Evolutionary conservation across 2,797 vertebrate species (phyloP).

Genomic region (Xiphophorus birchmanni): DNA sequence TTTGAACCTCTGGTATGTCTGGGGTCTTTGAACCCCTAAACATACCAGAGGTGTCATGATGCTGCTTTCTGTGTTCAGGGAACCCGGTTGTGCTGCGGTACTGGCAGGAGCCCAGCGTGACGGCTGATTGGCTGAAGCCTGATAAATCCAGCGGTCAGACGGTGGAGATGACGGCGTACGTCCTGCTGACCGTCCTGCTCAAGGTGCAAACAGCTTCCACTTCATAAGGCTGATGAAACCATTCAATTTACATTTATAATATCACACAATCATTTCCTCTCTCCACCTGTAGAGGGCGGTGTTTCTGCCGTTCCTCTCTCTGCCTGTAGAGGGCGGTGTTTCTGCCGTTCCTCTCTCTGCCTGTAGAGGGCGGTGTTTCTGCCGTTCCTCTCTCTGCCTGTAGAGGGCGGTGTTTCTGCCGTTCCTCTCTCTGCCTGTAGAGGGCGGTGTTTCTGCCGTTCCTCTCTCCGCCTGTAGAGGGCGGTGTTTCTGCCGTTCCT

Average conservation of each 20-base stretch:
- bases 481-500: not conserved
- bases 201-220: slow-evolving; percentile 49
- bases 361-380: not conserved
- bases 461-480: not conserved
- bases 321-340: too few relatives aligned
- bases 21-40: too few relatives aligned
- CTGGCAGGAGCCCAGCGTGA: slow-evolving; percentile 82
- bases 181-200: slow-evolving; percentile 81
- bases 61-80: slow-evolving; percentile 68
- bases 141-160: slow-evolving; percentile 77
- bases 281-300: not conserved
- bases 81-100: slow-evolving; percentile 81
- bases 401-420: too few relatives aligned
- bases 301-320: too few relatives aligned
- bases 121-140: slow-evolving; percentile 60
- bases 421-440: not conserved
- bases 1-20: too few relatives aligned
- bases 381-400: too few relatives aligned
- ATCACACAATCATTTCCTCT: not conserved
- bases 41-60: not conserved
- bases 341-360: too few relatives aligned
- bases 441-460: not conserved
- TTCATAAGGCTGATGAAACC: not conserved
- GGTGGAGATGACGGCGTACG: slow-evolving; percentile 90
- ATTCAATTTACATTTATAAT: not conserved